Evolutionary conservation across 2,113 vertebrate species (phyloP), one percentile per base, ranked within the genome.

Genomic region (Platysteira castanea): DNA sequence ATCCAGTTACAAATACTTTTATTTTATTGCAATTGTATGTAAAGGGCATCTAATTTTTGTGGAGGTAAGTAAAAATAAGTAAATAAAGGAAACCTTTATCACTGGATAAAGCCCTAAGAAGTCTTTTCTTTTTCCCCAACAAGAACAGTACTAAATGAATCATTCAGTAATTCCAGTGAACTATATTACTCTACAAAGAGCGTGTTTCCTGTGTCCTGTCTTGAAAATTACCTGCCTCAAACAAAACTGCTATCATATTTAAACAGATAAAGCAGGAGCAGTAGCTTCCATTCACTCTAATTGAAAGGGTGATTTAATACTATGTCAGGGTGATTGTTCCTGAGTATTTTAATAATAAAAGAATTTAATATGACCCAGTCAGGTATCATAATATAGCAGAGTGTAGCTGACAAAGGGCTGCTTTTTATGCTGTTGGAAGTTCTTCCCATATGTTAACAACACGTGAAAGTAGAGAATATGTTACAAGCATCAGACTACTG

Each of bases 261-360:
- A 82, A 84, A 60, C 57, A 68, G 83, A 42, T 63, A 33, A 67
- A 64, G 35, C 22, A 50, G 52, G 31, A 71, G 8, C 46, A 37
- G 50, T 61, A 71, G 24, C 33, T 78, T 81, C 47, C 21, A 78
- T 90, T 81, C 77, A 41, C 52, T 33, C 23, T 46, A 94, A 61
- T 75, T 52, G 20, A 56, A 42, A 69, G 14, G 10, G 71, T 87
- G 42, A 89, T 75, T 31, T 27, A 41, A 28, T 87, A 47, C 50
- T 33, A 6, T 5, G 4, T 44, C 56, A 83, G 30, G 54, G 83
- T 3, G 11, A 6, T 86, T 79, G 24, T 69, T 88, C 54, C 74
- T 27, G 22, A 26, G 15, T 63, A 65, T 93, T 92, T 97, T 93
- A 97, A 46, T 96, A 93, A 93, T 91, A 37, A 61, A 94, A 96